phyloP scores from a whole-genome alignment of 2,888 invertebrate species.

The Mamestra brassicae region DNA sequence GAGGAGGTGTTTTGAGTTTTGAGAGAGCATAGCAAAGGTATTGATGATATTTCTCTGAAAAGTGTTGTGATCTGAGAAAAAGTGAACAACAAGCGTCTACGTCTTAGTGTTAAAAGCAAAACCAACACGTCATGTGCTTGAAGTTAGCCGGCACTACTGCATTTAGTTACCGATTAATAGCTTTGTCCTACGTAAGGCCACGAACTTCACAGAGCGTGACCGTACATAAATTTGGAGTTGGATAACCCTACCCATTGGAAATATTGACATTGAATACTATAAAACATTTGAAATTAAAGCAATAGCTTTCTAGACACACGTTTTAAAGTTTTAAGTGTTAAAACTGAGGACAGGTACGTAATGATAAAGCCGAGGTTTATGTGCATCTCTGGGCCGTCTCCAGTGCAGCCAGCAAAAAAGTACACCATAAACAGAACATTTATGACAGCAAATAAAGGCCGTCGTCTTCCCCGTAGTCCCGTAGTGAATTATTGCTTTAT shows the following conservation, averaged over 20 bases:
- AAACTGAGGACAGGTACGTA: conserved; percentile 76
- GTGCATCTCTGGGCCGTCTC: conserved; percentile 79
- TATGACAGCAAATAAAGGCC: conserved; percentile 90
- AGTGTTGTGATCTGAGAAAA: conserved; percentile 10
- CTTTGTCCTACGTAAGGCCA: conserved; percentile 39
- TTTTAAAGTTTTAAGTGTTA: conserved; percentile 61
- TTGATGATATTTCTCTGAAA: conserved; percentile 23
- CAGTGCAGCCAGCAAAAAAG: conserved; percentile 82
- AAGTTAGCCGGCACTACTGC: conserved; percentile 54
- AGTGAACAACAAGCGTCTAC: conserved; percentile 3
- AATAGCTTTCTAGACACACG: conserved; percentile 63
- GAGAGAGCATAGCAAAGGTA: background rate
- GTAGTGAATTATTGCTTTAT: conserved; percentile 91
- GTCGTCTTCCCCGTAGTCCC: conserved; percentile 90
- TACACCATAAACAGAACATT: conserved; percentile 89
- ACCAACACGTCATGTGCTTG: conserved; percentile 22
- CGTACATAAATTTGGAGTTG: conserved; percentile 53
- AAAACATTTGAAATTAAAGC: conserved; percentile 66
- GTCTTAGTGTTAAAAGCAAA: conserved; percentile 9
- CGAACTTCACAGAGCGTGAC: conserved; percentile 53
- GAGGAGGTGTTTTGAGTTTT: background rate
- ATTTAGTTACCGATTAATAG: conserved; percentile 56
- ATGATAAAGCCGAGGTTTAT: conserved; percentile 84
- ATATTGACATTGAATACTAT: conserved; percentile 63
- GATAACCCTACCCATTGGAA: conserved; percentile 59